Evolutionary conservation across 2,888 invertebrate genomes (phyloP), one percentile per base, ranked within the genome.

Genomic region (Torymus tubicola): DNA sequence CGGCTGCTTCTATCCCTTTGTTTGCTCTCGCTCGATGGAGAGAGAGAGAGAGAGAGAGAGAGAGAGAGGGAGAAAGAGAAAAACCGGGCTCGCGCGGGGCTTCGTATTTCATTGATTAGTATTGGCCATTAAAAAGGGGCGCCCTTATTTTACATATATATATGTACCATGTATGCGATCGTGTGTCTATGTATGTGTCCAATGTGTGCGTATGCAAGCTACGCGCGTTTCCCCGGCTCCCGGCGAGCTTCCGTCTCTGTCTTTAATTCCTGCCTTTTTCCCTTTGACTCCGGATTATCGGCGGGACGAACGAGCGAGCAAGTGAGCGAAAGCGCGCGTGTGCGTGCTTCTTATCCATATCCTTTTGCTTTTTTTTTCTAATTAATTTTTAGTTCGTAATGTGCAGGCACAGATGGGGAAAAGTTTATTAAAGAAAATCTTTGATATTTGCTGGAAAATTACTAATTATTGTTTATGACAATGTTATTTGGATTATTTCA

Each of bases 81-180:
- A 86, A 86, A 85, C 84, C 83, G 76, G 68, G 80, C 71, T 70
- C 75, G 69, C 84, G 80, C 84, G 84, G 83, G 86, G 86, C 88
- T 90, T 88, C 89, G 89, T 89, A 89, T 90, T 89, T 89, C 89
- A 90, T 90, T 90, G 90, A 90, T 89, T 89, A 89, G 88, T 88
- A 89, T 90, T 90, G 87, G 87, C 89, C 89, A 89, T 90, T 89
- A 89, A 89, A 90, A 76, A 75, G 52, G 88, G 87, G 87, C 86
- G 86, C 87, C 88, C 88, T 89, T 89, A 88, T 89, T 89, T 88
- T 69, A 65, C 55, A 57, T 57, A 16, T 60, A 55, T 21, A 12
- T n/a, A n/a, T n/a, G n/a, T 16, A 0, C 13, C 57, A 18, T 10
- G 31, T 12, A 2, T 18, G 1, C 10, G 4, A 1, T 4, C 12